Evolutionary conservation across 2,797 vertebrate species (phyloP).

Genomic region (Anniella stebbinsi): DNA sequence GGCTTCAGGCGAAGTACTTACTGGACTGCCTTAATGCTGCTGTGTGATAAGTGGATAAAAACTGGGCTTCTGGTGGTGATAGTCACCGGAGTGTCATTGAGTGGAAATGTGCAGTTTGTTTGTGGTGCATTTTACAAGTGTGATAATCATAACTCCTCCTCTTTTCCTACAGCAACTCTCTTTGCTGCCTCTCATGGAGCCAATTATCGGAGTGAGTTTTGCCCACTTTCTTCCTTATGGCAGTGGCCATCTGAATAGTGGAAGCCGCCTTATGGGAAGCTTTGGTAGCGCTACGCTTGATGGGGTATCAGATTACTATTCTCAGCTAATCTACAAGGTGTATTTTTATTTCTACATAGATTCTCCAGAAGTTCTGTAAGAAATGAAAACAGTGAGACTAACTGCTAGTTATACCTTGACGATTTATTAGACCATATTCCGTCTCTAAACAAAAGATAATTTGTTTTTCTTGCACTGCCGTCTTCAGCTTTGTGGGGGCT

Average conservation of each 20-base stretch:
- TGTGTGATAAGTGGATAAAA: not conserved
- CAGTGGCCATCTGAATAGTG: conserved; percentile 92
- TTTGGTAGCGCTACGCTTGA: conserved; percentile 97
- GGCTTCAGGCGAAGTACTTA: not conserved
- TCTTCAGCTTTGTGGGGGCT: not conserved
- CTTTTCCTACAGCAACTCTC: conserved; percentile 89
- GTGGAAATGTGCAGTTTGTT: not conserved
- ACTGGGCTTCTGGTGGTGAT: not conserved
- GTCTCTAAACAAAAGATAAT: not conserved
- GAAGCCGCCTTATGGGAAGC: conserved; percentile 93
- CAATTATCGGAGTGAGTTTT: conserved; percentile 96
- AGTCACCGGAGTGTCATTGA: conserved; percentile 1
- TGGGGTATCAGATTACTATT: conserved; percentile 98
- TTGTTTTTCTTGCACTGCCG: not conserved
- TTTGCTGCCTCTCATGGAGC: conserved; percentile 97
- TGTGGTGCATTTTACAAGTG: conserved; percentile 21
- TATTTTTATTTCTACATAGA: conserved; percentile 45
- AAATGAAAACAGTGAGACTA: not conserved
- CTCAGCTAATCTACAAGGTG: conserved; percentile 98
- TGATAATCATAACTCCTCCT: conserved; percentile 56
- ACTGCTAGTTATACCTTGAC: not conserved
- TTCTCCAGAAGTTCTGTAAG: conserved; percentile 16
- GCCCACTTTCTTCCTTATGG: conserved; percentile 98
- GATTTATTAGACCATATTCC: conserved; percentile 8
- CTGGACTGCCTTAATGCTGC: not conserved